Evolutionary conservation across 2,888 invertebrate species (phyloP).

Genomic region (Poecilobothrus nobilitatus): DNA sequence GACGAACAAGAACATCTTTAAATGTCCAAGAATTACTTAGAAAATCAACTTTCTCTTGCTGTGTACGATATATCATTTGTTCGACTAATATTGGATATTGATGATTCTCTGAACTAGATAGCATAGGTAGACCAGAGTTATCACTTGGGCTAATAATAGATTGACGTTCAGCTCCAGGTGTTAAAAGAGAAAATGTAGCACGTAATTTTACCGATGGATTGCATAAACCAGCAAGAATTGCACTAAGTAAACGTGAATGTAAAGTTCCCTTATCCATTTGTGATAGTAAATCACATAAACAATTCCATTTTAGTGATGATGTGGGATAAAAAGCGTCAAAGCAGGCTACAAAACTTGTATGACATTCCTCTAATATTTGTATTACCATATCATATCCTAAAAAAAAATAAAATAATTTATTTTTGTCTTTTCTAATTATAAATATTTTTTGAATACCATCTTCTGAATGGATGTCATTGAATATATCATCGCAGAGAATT

Average conservation of each 20-base stretch:
- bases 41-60: slow-evolving; percentile 43
- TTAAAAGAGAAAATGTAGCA: slow-evolving; percentile 65
- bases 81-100: slow-evolving; percentile 69
- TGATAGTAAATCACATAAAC: slow-evolving; percentile 73
- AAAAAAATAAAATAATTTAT: slow-evolving; percentile 8
- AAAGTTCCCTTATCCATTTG: slow-evolving; percentile 52
- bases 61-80: slow-evolving; percentile 65
- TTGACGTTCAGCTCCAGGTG: slow-evolving; percentile 39
- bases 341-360: slow-evolving; percentile 80
- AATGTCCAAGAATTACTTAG: slow-evolving; percentile 47
- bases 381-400: slow-evolving; percentile 54
- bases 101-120: slow-evolving; percentile 58
- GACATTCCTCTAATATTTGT: slow-evolving; percentile 79
- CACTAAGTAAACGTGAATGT: slow-evolving; percentile 56
- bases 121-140: slow-evolving; percentile 58
- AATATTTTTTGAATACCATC: slow-evolving; percentile 31
- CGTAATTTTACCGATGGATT: slow-evolving; percentile 65
- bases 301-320: slow-evolving; percentile 84
- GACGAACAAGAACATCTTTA: slow-evolving; percentile 71
- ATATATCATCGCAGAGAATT: slow-evolving; percentile 67
- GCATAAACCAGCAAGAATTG: slow-evolving; percentile 78
- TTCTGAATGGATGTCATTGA: slow-evolving; percentile 40
- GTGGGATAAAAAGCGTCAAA: slow-evolving; percentile 96
- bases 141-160: slow-evolving; percentile 57
- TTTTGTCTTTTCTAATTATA: slow-evolving; percentile 22